Base-by-base conservation (phyloP, 2,113 vertebrate species). In the Perca fluviatilis region DNA sequence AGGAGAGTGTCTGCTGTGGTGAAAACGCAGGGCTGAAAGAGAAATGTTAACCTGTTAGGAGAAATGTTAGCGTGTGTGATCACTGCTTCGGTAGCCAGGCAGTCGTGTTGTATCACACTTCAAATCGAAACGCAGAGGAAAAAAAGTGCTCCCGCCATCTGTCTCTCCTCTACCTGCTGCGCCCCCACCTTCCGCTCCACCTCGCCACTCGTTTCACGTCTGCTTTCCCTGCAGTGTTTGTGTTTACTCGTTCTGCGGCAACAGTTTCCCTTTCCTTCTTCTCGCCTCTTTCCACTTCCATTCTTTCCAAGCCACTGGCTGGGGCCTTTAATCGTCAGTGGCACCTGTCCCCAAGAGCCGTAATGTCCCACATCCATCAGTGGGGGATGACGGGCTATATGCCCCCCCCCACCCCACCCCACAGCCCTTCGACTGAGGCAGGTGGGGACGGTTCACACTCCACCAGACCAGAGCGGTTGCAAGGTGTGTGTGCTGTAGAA, bases 351-450 rank as follows among this genome's bases (percentile, higher is more conserved):
- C 92, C 94, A 90, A 81, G 91, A 94, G 91, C 93, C 60, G 77
- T 95, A 95, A 95, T 95, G 94, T 94, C 89, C 87, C 53, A 88
- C 90, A 95, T 95, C 92, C 91, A 94, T 95, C 94, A 95, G 92
- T 57, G 79, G 77, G 79, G 82, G 88, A 92, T 92, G 93, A 92
- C 90, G 65, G 91, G 71, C 61, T 60, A 79, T 67, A 70, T 73
- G 77, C 77, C 74, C 64, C 77, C 71, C 65, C 4, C 77, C 71
- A n/a, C n/a, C n/a, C 70, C 36, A 4, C 10, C 47, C 77, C 30
- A 11, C 9, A 43, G 40, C 25, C 12, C 77, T 40, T 54, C 19
- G 21, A 83, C 85, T 43, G 4, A 80, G 74, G 58, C 84, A 86
- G 80, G 80, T 77, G 74, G 86, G 85, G 82, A 78, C 79, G 74